These are phyloP conservation scores for Alviniconcha marisindica DNA, from an alignment of 1,140 invertebrate species.

Conservation along the genomic window DNA sequence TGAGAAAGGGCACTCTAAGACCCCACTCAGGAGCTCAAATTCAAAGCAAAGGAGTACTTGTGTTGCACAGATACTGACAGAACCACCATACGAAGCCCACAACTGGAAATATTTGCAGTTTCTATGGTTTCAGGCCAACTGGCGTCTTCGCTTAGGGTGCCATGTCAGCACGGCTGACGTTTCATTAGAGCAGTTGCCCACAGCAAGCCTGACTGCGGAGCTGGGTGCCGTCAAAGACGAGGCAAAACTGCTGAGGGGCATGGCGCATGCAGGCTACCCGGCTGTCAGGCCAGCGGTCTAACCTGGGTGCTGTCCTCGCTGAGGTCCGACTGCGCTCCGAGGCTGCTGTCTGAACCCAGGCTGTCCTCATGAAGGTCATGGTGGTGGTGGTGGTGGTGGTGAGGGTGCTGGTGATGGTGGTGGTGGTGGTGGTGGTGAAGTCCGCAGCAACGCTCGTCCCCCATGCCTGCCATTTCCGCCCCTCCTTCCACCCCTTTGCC, in stretches of 20 bases:
- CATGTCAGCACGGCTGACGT: constrained; percentile 48
- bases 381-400: constrained; percentile 37
- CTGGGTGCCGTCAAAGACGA: background rate
- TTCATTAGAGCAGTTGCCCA: constrained; percentile 71
- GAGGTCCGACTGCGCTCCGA: constrained; percentile 42
- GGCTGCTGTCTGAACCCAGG: constrained; percentile 48
- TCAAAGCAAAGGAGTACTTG: no score
- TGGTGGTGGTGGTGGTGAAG: constrained; percentile 32
- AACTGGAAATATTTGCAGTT: no score
- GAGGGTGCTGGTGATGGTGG: constrained; percentile 23
- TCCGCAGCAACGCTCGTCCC: constrained; percentile 38
- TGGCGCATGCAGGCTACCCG: background rate
- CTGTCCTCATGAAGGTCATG: constrained; percentile 36
- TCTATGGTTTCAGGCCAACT: no score
- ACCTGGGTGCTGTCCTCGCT: constrained; percentile 42
- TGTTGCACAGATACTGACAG: no score
- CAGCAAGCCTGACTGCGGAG: background rate
- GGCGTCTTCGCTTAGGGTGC: no score
- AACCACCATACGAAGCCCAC: no score
- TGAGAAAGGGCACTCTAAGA: no score
- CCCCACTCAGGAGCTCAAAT: no score
- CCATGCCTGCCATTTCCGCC: constrained; percentile 29
- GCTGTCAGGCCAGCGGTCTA: background rate
- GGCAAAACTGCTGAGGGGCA: background rate
- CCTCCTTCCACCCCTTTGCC: constrained; percentile 24